phyloP scores from a whole-genome alignment of 1,140 invertebrate genomes.

The Copidosoma floridanum region DNA sequence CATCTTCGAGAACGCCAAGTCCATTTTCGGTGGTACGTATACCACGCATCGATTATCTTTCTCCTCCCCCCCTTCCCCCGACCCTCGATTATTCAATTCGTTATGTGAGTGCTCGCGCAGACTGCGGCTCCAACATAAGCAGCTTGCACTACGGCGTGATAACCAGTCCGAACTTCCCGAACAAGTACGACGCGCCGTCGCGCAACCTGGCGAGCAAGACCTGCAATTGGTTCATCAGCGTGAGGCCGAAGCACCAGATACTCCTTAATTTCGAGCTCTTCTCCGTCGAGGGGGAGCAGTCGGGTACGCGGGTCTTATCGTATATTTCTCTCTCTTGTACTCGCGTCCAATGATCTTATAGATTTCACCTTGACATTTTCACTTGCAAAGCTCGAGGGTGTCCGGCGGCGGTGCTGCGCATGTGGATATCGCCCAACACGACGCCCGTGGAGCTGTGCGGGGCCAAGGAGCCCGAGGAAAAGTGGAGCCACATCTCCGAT shows the following conservation, averaged over 20 bases:
- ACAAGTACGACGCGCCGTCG: conserved; percentile 77
- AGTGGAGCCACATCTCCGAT: conserved; percentile 83
- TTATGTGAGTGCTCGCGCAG: conserved; percentile 47
- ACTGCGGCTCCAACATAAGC: conserved; percentile 88
- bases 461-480: conserved; percentile 69
- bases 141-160: conserved; percentile 80
- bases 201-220: conserved; percentile 74
- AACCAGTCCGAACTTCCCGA: conserved; percentile 82
- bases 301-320: conserved; percentile 58
- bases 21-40: conserved; percentile 73
- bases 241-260: conserved; percentile 76
- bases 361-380: not conserved
- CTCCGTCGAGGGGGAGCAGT: conserved; percentile 83
- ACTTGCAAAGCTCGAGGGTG: conserved; percentile 73
- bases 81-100: not conserved
- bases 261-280: conserved; percentile 86
- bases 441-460: conserved; percentile 87
- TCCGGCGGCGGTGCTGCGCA: conserved; percentile 81
- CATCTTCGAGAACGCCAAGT: conserved; percentile 82
- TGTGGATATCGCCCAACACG: conserved; percentile 75
- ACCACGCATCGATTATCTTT: not conserved
- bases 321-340: conserved; percentile 1
- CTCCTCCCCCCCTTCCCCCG: not conserved
- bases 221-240: conserved; percentile 91
- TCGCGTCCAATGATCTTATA: not conserved